A percentile compares a stretch with the other conserved stretches of the same genome.
Conservation (phyloP, 1,140 invertebrate species). For the Diorhabda sublineata region DNA sequence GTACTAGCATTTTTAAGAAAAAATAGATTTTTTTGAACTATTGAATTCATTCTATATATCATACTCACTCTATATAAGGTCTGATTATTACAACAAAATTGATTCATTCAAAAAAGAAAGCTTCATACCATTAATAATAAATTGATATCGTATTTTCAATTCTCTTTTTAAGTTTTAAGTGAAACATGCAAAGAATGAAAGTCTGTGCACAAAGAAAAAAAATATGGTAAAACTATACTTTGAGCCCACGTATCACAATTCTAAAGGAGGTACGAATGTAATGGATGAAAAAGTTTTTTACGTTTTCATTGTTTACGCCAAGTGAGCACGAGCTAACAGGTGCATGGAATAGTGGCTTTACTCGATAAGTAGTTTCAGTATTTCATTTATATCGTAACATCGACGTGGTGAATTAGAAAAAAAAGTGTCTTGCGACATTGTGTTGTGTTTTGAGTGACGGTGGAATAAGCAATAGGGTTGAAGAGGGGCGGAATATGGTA, state of each 20-base stretch:
- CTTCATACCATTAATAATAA: too few species aligned
- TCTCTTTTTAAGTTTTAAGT: too few species aligned
- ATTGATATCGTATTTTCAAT: too few species aligned
- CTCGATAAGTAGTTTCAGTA: constrained; percentile 26
- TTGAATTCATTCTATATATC: too few species aligned
- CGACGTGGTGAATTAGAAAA: not conserved
- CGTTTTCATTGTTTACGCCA: constrained; percentile 28
- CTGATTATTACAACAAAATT: too few species aligned
- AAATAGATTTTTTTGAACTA: too few species aligned
- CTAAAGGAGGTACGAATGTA: not conserved
- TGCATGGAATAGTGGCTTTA: constrained; percentile 20
- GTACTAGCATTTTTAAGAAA: too few species aligned
- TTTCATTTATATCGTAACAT: constrained; percentile 28
- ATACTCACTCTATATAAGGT: too few species aligned
- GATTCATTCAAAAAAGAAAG: too few species aligned
- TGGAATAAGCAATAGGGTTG: not conserved
- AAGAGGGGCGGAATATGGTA: not conserved
- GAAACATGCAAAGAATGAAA: too few species aligned
- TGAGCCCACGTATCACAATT: not conserved
- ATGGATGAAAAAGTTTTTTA: constrained; percentile 19
- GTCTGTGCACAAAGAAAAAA: too few species aligned
- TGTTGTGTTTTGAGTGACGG: not conserved
- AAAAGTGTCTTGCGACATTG: not conserved
- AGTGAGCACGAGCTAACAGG: constrained; percentile 33
- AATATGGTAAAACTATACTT: too few species aligned